Evolutionary conservation across 2,888 invertebrate species (phyloP), one percentile per base, ranked within the genome.

Genomic region (Cryptocephalus primarius): DNA sequence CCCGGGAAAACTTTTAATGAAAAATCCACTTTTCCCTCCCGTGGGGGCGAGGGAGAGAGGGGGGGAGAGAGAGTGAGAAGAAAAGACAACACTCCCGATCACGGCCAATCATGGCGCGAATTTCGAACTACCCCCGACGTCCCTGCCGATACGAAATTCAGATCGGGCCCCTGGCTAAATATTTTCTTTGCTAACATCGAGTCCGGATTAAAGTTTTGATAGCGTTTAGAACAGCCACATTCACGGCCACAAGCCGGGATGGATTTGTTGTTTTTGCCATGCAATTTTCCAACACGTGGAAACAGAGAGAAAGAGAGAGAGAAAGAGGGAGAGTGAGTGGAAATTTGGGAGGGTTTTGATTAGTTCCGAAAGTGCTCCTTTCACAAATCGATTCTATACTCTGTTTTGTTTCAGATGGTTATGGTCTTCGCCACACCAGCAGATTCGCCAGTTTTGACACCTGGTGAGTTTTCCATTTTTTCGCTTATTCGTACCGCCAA

Each of bases 151-250:
- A 22, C 4, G 13, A 40, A 40, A 40, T 40, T 40, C 22, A 40
- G 40, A 40, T 40, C 22, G 40, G 69, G 63, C 68, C 66, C 58
- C 60, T 61, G 69, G 68, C 69, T 67, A 70, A 72, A 72, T 73
- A 72, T 73, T 72, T 68, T 72, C 69, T 67, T 70, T 68, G 60
- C 65, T 67, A 68, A 67, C 68, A 65, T 14, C 62, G 59, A 56
- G 22, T 22, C 60, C 66, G 64, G 67, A 68, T 69, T 66, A 67
- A 66, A 66, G 67, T 69, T 68, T 67, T 63, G 60, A 61, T 52
- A 64, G 56, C 60, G 59, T 55, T 60, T 55, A 53, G 51, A 55
- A 53, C 50, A 50, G 50, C 52, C 52, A 54, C 53, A 54, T 50
- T 52, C 49, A 49, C 10, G 53, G 53, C 49, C 54, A 49, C 53